Base-by-base conservation (phyloP, 2,113 vertebrate species). In the Brachypodius melanocephalos region DNA sequence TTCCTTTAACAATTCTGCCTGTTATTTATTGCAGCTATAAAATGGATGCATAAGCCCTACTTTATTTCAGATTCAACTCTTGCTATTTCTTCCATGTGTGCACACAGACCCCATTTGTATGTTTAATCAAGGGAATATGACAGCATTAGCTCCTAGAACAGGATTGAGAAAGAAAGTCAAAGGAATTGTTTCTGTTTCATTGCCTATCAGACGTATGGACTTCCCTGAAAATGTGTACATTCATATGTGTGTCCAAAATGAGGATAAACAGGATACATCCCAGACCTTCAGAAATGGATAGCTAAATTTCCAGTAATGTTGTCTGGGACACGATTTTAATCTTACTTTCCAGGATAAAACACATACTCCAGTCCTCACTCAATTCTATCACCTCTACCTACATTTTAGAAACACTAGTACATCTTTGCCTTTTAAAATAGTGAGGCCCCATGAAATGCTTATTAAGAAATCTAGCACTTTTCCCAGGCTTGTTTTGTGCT, bases 1-100 rank as follows among this genome's bases (percentile, higher is more conserved):
- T 86, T 85, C 52, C 40, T 80, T 84, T 77, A 57, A 59, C 59
- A 91, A 81, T 88, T 76, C 75, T 4, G 2, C 69, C 48, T 77
- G 38, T 90, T 90, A 94, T 93, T 96, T 93, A 85, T 90, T 90
- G 59, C 65, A 52, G 36, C 76, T 83, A 34, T 91, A 83, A 94
- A 90, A 80, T 43, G n/a, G 52, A 75, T 71, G n/a, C 75, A 86
- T 63, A 91, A 91, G 71, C 67, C 57, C n/a, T 54, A 40, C 38
- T 54, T 82, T 88, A 96, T 85, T 94, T 87, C 85, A 83, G 14
- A 88, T 89, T 92, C 74, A 58, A 2, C 38, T 85, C 62, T 59
- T 89, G 62, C 58, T 82, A 10, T 94, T 91, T 94, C 75, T 73
- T 88, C 85, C 28, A 19, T 19, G 25, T 31, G 7, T 51, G 63